Conservation (phyloP, 2,797 vertebrate genomes). For the Aselliscus stoliczkanus region DNA sequence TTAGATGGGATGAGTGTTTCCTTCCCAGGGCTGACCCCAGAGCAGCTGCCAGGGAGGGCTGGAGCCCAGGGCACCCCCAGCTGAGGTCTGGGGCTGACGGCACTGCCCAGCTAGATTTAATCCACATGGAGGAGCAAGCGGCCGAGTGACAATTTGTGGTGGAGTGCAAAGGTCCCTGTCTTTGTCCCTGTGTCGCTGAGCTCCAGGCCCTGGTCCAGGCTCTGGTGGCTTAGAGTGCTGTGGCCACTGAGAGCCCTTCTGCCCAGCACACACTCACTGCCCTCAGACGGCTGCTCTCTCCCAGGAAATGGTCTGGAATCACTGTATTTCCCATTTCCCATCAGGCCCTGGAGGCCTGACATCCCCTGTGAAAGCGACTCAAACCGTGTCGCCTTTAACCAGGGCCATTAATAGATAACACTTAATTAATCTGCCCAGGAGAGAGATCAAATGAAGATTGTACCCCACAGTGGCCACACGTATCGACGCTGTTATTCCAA, state of each 20-base stretch:
- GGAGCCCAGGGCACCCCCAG: neutral
- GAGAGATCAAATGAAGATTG: constrained; percentile 86
- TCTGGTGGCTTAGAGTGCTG: neutral
- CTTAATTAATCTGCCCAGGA: constrained; percentile 88
- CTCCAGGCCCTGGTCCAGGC: neutral
- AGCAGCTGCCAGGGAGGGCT: neutral
- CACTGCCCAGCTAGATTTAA: neutral
- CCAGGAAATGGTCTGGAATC: neutral
- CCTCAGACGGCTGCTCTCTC: neutral
- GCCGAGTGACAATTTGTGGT: neutral
- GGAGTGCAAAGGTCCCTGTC: neutral
- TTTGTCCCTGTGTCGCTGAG: neutral
- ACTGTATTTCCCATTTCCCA: neutral
- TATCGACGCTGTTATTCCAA: constrained; percentile 86
- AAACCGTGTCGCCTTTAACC: constrained; percentile 82
- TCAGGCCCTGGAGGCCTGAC: constrained; percentile 51
- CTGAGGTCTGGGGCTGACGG: neutral
- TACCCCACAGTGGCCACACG: constrained; percentile 77
- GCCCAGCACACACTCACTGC: rapidly evolving
- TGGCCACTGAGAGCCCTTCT: neutral
- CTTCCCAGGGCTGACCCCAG: neutral
- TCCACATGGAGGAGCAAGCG: neutral
- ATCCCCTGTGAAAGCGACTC: constrained; percentile 77
- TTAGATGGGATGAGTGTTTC: neutral
- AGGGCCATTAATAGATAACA: constrained; percentile 88